Conservation (phyloP, 2,113 vertebrate genomes). For the Marmota monax region DNA sequence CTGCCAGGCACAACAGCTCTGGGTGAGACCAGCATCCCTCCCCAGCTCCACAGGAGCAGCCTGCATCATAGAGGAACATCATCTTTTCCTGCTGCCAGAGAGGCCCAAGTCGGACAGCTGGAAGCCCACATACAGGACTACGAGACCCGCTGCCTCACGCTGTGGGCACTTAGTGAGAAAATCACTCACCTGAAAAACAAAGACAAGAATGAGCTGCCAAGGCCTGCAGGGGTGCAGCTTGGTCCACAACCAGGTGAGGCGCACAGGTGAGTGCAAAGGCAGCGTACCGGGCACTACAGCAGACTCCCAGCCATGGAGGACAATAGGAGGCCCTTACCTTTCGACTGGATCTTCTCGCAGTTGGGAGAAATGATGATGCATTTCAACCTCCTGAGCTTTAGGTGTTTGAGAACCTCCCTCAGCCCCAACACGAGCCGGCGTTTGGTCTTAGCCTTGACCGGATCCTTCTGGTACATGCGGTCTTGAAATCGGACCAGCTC, state of each 20-base stretch:
- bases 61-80: not conserved
- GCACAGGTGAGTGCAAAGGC: not conserved
- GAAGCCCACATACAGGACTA: rapidly evolving
- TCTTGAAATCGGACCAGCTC: constrained; percentile 98
- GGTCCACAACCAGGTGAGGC: not conserved
- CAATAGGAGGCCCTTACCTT: constrained; percentile 87
- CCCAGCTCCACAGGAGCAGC: not conserved
- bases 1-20: not conserved
- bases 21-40: not conserved
- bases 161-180: not conserved
- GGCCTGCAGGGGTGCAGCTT: not conserved
- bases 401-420: constrained; percentile 96
- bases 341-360: constrained; percentile 97
- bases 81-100: not conserved
- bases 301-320: not conserved
- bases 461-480: constrained; percentile 97
- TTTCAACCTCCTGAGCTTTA: constrained; percentile 96
- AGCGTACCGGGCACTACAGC: not conserved
- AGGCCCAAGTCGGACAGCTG: not conserved
- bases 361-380: constrained; percentile 98
- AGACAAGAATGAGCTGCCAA: not conserved
- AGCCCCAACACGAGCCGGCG: constrained; percentile 98
- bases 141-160: not conserved
- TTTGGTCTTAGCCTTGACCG: constrained; percentile 97
- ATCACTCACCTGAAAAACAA: not conserved